Evolutionary conservation across 1,140 invertebrate species (phyloP), one percentile per base, ranked within the genome.

Genomic region (Sipha flava): DNA sequence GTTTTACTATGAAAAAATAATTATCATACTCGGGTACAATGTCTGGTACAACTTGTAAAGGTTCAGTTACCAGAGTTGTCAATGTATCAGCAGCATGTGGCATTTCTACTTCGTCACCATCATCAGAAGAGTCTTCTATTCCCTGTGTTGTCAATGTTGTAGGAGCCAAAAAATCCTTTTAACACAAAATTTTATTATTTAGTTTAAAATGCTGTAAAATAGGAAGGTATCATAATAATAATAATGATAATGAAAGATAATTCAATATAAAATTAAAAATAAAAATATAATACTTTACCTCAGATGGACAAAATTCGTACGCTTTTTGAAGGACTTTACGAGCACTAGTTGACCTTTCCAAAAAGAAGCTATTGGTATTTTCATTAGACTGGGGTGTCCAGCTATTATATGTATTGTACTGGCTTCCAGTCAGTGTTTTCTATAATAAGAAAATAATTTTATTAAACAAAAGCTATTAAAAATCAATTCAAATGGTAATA

Each of bases 351-450:
- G 95, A 97, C 77, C 96, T 89, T 85, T 98, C 96, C 54, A 98
- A 86, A 87, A 95, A 96, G 84, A 97, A 98, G 68, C 96, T 95
- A 85, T 95, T 97, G 10, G 95, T 93, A 21, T 94, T 95, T 85
- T 98, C 96, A 86, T 98, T 98, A 14, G 95, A 97, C 83, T 94
- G 93, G 14, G 96, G 95, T 81, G 95, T 97, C 93, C 96, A 98
- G 80, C 94, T 94, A 84, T 92, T 94, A 85, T 96, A 97, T 45
- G 92, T 91, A 84, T 95, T 95, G 83, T 89, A 89, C 23, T 88
- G 86, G 59, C 89, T 88, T 4, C 88, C 87, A 23, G 91, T 89
- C 83, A 91, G 91, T 79, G 91, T 89, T 85, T 92, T 85, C 86
- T 90, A 87, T n/a, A 45, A 86, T 85, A 81, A 81, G 79, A 81